phyloP scores from a whole-genome alignment of 1,140 invertebrate species.

The Bemisia tabaci region DNA sequence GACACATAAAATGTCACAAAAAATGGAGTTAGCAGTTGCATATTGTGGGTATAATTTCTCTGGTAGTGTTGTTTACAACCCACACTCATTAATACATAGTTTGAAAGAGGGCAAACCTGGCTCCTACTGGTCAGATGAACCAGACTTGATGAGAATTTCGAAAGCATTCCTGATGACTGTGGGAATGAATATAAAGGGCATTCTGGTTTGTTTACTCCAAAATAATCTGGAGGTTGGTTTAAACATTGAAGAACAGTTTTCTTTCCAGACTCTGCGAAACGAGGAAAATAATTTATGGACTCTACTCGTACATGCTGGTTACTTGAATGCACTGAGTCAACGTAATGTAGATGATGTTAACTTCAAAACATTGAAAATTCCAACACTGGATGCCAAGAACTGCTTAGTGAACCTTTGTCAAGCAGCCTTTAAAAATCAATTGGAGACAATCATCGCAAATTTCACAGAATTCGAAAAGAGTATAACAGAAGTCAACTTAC shows the following conservation, averaged over 20 bases:
- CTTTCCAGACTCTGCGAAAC: no score
- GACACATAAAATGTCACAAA: not conserved
- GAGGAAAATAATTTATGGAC: not conserved
- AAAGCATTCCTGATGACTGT: not conserved
- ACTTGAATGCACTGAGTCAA: no score
- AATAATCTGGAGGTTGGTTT: not conserved
- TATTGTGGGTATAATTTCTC: not conserved
- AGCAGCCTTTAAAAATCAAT: no score
- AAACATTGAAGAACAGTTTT: no score
- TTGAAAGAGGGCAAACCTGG: not conserved
- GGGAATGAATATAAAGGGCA: not conserved
- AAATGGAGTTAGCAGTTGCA: not conserved
- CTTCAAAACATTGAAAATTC: no score
- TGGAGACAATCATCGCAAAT: no score
- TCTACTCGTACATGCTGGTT: not conserved
- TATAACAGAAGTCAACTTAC: no score
- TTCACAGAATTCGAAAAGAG: no score
- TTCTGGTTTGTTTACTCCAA: not conserved
- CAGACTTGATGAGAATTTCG: not conserved
- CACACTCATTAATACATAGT: not conserved
- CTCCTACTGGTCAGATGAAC: not conserved
- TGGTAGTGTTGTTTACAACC: not conserved
- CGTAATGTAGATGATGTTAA: no score
- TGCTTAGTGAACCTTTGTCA: no score
- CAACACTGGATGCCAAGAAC: no score